Base-by-base conservation (phyloP, 2,113 vertebrate species). In the Isichthys henryi region DNA sequence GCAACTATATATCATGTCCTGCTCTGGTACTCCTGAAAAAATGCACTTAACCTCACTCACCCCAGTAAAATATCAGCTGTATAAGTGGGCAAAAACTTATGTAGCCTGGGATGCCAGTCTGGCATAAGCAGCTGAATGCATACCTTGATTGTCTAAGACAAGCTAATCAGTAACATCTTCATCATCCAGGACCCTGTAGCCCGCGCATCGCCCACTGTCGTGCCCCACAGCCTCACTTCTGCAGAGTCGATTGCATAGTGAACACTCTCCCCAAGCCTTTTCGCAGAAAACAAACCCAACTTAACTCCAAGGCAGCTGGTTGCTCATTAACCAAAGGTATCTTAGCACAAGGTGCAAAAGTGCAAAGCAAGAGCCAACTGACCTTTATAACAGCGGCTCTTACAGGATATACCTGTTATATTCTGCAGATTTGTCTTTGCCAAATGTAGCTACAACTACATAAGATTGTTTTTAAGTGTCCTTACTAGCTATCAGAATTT, bases 401-500 rank as follows among this genome's bases (percentile, higher is more conserved):
- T 53, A 3, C 85, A 53, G 11, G 27, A 7, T 56, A 87, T 87
- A 48, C 15, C n/a, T 11, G 19, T n/a, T 3, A 49, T 11, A 82
- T 50, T 85, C 46, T 31, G 48, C 83, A 85, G n/a, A 87, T 87
- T 86, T 86, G 49, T 21, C 49, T 52, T 52, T 11, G 27, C 49
- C 52, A 92, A 91, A 90, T 87, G 82, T 87, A 52, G 88, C 89
- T 46, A 39, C 89, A 66, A 1, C 10, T 21, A 83, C 87, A 90
- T 91, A 91, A 5, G 49, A 23, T 49, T 52, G 35, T 70, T 70
- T 86, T 77, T 17, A 39, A 17, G 70, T 7, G 1, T 80, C 39
- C 31, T 66, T 53, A 62, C 48, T 10, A 35, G 31, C 53, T 17
- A 21, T 46, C 8, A 21, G 62, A 88, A 88, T 56, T 56, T 21